Evolutionary conservation across 2,113 vertebrate genomes (phyloP).

Genomic region (Gnathonemus longibarbis): DNA sequence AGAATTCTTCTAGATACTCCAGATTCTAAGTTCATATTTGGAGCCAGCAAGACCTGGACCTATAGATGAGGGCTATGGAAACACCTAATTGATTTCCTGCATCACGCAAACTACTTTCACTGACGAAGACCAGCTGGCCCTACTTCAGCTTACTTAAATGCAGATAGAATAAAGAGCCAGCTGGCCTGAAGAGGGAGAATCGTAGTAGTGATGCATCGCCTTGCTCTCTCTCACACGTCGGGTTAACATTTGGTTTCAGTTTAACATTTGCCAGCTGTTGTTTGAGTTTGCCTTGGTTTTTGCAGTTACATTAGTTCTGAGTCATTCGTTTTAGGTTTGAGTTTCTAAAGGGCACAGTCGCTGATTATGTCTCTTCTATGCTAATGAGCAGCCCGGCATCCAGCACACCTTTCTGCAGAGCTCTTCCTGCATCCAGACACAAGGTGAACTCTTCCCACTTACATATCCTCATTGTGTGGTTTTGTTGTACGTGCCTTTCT

Average conservation of each 20-base stretch:
- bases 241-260: background rate
- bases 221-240: background rate
- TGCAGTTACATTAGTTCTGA: background rate
- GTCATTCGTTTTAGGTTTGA: background rate
- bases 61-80: background rate
- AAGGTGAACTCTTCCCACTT: background rate
- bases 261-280: background rate
- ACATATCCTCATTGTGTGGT: background rate
- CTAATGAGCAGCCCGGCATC: background rate
- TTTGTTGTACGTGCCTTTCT: background rate
- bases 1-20: background rate
- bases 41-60: background rate
- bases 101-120: background rate
- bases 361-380: background rate
- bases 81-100: background rate
- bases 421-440: background rate
- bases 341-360: background rate
- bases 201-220: background rate
- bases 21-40: background rate
- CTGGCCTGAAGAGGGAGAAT: background rate
- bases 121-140: background rate
- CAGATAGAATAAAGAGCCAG: background rate
- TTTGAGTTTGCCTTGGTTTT: background rate
- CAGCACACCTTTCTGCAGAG: background rate
- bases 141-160: background rate